Evolutionary conservation across 2,797 vertebrate genomes (phyloP), one percentile per base, ranked within the genome.

Genomic region (Botia almorhae): DNA sequence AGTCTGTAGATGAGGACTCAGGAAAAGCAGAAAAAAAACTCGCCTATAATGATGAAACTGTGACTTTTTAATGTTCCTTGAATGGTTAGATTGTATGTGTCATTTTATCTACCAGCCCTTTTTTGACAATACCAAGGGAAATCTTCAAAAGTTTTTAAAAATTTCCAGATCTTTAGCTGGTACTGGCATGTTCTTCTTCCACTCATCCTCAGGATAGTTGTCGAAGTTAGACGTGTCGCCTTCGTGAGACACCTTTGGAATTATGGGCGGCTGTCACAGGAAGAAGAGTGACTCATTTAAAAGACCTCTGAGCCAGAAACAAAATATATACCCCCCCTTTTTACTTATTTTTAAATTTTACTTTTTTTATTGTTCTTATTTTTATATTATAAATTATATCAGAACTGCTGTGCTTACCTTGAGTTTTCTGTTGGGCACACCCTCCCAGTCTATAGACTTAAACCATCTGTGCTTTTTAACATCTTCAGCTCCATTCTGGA

Each of bases 221-320:
- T 99, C 98, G 33, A 99, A 99, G 93, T 99, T 99, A 10, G 98
- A 98, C 0, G 95, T 98, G 89, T 99, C 97, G 0, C 97, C 97
- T 8, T 98, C 97, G 0, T 96, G 94, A 23, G 95, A 94, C 1
- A 99, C 92, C 85, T 97, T 98, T 0, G 98, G 98, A 65, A 96
- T 87, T n/a, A 99, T 98, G 26, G 97, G 97, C 64, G 98, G 97
- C 98, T 99, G 87, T 4, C 63, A 82, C 82, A 43, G 19, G 19
- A 76, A 60, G 21, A 11, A 69, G n/a, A 48, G 11, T 26, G 63
- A 64, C 3, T 3, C 13, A 69, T 63, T 71, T 33, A 63, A 46
- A 36, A 76, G 53, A 16, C 3, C 55, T 29, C 26, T 14, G 1
- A 69, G 14, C 10, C 0, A n/a, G 36, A 50, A 33, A 16, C 2